Conservation (phyloP, 2,113 vertebrate genomes). For the Synodontis membranacea region DNA sequence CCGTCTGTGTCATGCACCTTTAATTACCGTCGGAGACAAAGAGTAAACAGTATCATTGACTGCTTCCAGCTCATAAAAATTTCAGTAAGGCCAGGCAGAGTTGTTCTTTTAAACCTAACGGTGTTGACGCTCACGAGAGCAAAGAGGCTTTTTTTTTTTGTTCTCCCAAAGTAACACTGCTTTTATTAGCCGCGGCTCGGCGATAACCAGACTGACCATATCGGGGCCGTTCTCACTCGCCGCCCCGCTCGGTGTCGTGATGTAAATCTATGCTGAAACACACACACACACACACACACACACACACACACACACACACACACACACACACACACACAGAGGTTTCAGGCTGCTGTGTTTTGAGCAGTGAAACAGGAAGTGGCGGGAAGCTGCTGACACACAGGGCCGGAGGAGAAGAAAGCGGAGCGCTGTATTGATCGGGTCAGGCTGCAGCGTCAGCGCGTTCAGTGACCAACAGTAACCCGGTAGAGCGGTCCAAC, state of each 20-base stretch:
- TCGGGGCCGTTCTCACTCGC: neutral
- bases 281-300: neutral
- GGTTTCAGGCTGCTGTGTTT: neutral
- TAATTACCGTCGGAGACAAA: neutral
- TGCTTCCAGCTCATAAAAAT: neutral
- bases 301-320: neutral
- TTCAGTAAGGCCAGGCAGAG: neutral
- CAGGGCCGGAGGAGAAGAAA: neutral
- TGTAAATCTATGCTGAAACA: constrained; percentile 11
- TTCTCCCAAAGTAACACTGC: neutral
- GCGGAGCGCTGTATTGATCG: constrained; percentile 40
- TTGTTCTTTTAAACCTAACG: neutral
- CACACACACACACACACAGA: neutral
- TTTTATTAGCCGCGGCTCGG: neutral
- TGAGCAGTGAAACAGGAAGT: constrained; percentile 22
- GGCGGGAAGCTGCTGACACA: constrained; percentile 17
- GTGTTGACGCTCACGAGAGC: neutral
- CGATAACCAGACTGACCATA: neutral
- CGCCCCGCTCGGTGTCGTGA: neutral
- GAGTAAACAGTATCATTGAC: neutral
- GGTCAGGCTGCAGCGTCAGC: constrained; percentile 39
- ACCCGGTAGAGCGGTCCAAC: neutral
- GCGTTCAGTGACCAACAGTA: constrained; percentile 17
- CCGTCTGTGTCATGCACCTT: neutral
- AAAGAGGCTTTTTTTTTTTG: constrained; percentile 3